Base-by-base conservation (phyloP, 1,140 invertebrate genomes). In the Habropoda laboriosa region DNA sequence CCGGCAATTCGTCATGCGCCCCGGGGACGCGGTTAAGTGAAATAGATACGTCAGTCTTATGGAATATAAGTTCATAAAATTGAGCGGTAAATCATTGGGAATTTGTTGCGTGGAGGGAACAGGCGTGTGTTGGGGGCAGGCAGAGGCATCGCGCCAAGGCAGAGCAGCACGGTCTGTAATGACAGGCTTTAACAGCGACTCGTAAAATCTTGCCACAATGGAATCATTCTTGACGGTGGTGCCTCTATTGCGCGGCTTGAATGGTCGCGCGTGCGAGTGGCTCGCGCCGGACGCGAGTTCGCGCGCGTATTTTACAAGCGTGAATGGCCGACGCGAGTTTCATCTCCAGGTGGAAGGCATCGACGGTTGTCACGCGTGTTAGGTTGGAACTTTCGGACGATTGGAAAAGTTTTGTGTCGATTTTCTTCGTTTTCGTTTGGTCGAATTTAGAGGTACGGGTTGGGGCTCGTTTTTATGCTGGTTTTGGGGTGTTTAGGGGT, bases 51-150 rank as follows among this genome's bases (percentile, higher is more conserved):
- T 91, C 89, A 89, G 82, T 74, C 81, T 90, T 88, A 89, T 89
- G 89, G 90, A 91, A 92, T 92, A 92, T 92, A 91, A 92, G 90
- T 92, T 89, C 82, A 81, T 87, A 89, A 90, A 91, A 92, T 92
- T 91, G 87, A 88, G 86, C 88, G 68, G 87, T 92, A 93, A 93
- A 93, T 92, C 92, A 92, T 80, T 47, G 83, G 74, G 77, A 78
- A 87, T 90, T 91, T 89, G 80, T 89, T 88, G 63, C 77, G 82
- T 71, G 64, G 64, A 35, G 64, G 27, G 24, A 78, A 85, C 72
- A 30, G n/a, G n/a, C n/a, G n/a, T n/a, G 49, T 45, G 64, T 32
- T 42, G 60, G 12, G 5, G 30, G 40, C 40, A 42, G n/a, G 64
- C 67, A 60, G 64, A 61, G 24, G 30, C 49, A 55, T 24, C 72